Evolutionary conservation across 1,140 invertebrate genomes (phyloP), one percentile per base, ranked within the genome.

Genomic region (Heliconius congener): DNA sequence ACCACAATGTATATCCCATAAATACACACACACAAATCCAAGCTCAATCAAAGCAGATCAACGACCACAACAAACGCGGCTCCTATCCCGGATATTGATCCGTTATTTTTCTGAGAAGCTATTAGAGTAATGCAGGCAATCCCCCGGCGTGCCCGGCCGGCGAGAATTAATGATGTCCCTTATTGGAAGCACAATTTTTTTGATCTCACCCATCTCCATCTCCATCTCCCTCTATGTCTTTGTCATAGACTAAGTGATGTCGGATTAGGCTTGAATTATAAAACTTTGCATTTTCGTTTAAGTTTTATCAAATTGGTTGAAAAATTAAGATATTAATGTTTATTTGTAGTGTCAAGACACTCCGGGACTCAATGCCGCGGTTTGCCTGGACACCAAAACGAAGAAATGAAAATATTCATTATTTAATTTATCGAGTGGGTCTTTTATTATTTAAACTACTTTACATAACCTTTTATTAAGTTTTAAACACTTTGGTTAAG

Each of bases 161-260:
- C 87, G 88, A 90, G 91, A 93, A 94, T 93, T 93, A 94, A 94
- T 94, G 92, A 93, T 94, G 87, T 90, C 89, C 92, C 90, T 94
- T 94, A 94, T 94, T 94, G 92, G 84, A 91, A 92, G 87, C 86
- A 89, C 89, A 92, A 94, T 94, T 94, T 93, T 46, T 94, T 93
- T 93, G 90, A 93, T 91, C 89, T 87, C 84, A 83, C 81, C 83
- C 60, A 66, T 66, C 60, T 66, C 71, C 83, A 73, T 85, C 86
- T 83, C 84, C 83, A 73, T 85, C 86, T 83, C 84, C 85, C 80
- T 81, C 76, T 78, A 78, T 81, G 55, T 81, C 80, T 78, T 81
- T 75, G 76, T 39, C 80, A 77, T 73, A 81, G 80, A 81, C 0
- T 78, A 81, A 30, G 11, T 30, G 27, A 30, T 30, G 9, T 66